phyloP scores from a whole-genome alignment of 2,888 invertebrate species.

The Drosophila borborema region DNA sequence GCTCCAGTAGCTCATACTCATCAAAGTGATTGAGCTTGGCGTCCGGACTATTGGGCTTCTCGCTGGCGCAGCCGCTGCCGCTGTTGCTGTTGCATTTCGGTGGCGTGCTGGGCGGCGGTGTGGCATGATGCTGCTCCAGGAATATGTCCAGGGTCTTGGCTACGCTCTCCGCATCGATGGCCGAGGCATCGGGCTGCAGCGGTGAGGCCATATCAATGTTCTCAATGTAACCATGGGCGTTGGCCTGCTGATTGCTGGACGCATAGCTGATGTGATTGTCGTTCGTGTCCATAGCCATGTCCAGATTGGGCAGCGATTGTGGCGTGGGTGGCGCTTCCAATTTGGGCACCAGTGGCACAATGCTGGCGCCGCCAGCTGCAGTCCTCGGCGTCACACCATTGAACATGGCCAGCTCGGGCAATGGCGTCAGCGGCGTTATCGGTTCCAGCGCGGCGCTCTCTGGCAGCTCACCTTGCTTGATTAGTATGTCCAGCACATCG shows the following conservation, averaged over 20 bases:
- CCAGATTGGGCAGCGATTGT: constrained; percentile 44
- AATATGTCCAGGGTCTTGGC: constrained; percentile 84
- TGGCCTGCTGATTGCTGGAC: constrained; percentile 27
- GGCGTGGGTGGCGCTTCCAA: constrained; percentile 68
- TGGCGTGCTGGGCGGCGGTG: constrained; percentile 66
- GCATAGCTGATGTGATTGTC: constrained; percentile 50
- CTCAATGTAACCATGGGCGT: constrained; percentile 70
- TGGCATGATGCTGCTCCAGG: constrained; percentile 81
- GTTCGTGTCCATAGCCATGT: constrained; percentile 74
- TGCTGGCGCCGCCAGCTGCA: constrained; percentile 59
- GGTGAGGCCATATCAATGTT: constrained; percentile 84
- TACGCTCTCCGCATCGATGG: constrained; percentile 82
- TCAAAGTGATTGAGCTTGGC: constrained; percentile 84
- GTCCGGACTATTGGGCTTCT: constrained; percentile 69
- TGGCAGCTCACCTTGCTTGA: constrained; percentile 96
- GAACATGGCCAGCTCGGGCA: constrained; percentile 64
- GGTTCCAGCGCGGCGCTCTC: constrained; percentile 88
- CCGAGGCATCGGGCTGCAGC: constrained; percentile 76
- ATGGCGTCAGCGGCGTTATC: constrained; percentile 86
- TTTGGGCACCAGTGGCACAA: constrained; percentile 72
- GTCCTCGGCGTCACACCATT: constrained; percentile 56
- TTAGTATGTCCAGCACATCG: constrained; percentile 96
- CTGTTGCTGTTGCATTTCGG: constrained; percentile 57
- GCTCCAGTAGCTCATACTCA: constrained; percentile 84
- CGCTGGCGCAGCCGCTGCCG: constrained; percentile 31